Percentiles rank a stretch among this genome's conserved stretches.
phyloP scores from a whole-genome alignment of 2,113 vertebrate species.

The Smithornis capensis region DNA sequence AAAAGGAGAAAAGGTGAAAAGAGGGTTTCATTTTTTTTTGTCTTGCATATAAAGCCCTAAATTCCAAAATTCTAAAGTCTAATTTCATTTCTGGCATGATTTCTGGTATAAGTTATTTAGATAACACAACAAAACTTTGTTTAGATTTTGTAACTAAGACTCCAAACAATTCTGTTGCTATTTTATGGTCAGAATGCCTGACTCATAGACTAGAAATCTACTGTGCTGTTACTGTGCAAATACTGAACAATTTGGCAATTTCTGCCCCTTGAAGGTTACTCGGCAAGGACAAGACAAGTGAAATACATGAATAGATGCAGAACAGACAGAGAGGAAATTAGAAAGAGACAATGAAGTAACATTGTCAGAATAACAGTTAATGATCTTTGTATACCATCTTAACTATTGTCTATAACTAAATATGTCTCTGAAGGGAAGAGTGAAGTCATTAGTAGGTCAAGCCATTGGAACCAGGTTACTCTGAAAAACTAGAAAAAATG shows the following conservation, averaged over 20 bases:
- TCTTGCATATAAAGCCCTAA: neutral
- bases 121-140: neutral
- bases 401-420: neutral
- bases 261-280: neutral
- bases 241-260: neutral
- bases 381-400: neutral
- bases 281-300: slow-evolving; percentile 27
- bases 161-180: neutral
- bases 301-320: slow-evolving; percentile 21
- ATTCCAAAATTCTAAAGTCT: neutral
- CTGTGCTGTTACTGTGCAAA: neutral
- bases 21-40: neutral
- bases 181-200: neutral
- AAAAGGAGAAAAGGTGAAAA: neutral
- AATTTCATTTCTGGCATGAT: neutral
- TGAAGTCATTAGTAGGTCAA: neutral
- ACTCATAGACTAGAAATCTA: neutral
- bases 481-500: neutral
- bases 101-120: neutral
- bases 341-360: slow-evolving; percentile 22
- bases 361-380: neutral
- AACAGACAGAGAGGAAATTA: slow-evolving; percentile 13
- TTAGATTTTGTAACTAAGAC: neutral
- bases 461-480: neutral
- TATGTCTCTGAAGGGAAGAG: neutral